Conservation (phyloP, 2,888 invertebrate species). For the Dusona sp. region DNA sequence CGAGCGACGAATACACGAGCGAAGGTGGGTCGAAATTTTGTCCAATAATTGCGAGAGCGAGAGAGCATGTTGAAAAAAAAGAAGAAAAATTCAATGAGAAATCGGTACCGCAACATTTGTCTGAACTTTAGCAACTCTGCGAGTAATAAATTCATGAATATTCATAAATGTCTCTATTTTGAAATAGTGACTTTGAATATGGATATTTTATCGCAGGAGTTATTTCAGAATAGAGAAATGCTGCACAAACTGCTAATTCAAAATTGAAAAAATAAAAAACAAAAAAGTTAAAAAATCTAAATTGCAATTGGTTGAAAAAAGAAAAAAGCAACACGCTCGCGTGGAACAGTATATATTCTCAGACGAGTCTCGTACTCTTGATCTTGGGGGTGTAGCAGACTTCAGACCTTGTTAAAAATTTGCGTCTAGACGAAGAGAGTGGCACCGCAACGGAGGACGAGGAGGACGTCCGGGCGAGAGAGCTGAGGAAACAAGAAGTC, state of each 20-base stretch:
- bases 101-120: not conserved
- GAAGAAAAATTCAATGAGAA: not conserved
- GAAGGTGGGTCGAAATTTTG: constrained; percentile 77
- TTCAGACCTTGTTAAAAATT: constrained; percentile 75
- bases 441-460: constrained; percentile 91
- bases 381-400: constrained; percentile 73
- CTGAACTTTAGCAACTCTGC: not conserved
- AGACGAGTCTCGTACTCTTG: constrained; percentile 72
- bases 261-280: constrained; percentile 20
- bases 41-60: constrained; percentile 20
- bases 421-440: constrained; percentile 87
- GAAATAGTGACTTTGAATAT: not conserved
- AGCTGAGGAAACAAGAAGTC: constrained; percentile 89
- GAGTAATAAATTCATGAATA: not conserved
- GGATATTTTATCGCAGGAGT: not conserved
- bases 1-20: constrained; percentile 84
- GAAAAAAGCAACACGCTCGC: constrained; percentile 50
- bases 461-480: constrained; percentile 89
- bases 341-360: constrained; percentile 70
- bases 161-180: not conserved
- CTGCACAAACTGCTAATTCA: not conserved
- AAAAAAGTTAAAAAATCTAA: not conserved
- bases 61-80: constrained; percentile 58
- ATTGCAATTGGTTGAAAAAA: constrained; percentile 12
- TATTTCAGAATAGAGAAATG: not conserved